Evolutionary conservation across 2,888 invertebrate species (phyloP).

Genomic region (Phymatocera aterrima): DNA sequence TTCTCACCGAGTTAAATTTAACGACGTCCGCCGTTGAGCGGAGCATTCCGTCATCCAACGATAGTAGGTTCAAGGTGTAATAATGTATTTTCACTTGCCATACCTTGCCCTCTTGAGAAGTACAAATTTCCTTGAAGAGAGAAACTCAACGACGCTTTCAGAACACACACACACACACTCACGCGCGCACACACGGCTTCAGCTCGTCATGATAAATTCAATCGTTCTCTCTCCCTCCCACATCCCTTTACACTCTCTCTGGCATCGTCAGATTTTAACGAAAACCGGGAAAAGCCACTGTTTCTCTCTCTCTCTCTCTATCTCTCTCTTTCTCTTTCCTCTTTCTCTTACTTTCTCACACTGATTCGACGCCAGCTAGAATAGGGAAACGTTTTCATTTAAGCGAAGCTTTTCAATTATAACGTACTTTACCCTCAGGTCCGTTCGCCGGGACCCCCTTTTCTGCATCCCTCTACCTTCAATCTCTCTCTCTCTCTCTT

Average conservation of each 20-base stretch:
- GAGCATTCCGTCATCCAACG: conserved; percentile 10
- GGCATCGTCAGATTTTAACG: conserved; percentile 37
- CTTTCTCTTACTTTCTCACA: neutral
- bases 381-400: conserved; percentile 64
- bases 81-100: conserved; percentile 11
- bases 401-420: conserved; percentile 70
- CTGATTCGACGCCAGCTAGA: conserved; percentile 14
- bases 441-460: conserved; percentile 50
- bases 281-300: conserved; percentile 18
- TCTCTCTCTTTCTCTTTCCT: conserved; percentile 3
- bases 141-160: neutral
- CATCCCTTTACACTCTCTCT: neutral
- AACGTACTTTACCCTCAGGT: conserved; percentile 61
- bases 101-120: conserved; percentile 5
- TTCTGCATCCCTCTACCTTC: conserved; percentile 40
- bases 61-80: conserved; percentile 20
- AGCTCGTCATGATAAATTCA: conserved; percentile 38
- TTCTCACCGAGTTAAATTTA: conserved; percentile 9
- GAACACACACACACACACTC: neutral
- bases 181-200: neutral
- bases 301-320: conserved; percentile 4
- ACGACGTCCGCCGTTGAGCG: neutral
- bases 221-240: neutral
- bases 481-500: conserved; percentile 16
- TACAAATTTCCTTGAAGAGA: conserved; percentile 26